These are phyloP conservation scores for Phoxinus phoxinus DNA, from an alignment of 2,113 vertebrate species.

Conservation along the genomic window DNA sequence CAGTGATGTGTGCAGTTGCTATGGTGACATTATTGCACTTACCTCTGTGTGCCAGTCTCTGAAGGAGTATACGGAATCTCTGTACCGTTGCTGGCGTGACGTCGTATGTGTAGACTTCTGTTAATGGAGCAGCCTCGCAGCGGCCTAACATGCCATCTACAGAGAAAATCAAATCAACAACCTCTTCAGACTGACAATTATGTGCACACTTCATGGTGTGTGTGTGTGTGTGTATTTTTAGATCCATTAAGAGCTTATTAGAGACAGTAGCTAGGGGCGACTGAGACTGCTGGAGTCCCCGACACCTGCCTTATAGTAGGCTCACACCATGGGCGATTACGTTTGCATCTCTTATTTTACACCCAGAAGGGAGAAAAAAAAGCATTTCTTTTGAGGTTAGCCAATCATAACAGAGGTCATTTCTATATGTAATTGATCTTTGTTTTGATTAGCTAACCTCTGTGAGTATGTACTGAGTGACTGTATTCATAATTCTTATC, in stretches of 20 bases:
- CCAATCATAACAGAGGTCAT: background rate
- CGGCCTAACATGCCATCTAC: constrained; percentile 92
- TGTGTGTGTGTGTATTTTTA: constrained; percentile 35
- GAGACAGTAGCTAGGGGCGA: constrained; percentile 3
- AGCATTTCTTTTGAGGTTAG: background rate
- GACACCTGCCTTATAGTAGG: background rate
- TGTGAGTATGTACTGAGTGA: no score
- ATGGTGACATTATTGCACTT: constrained; percentile 22
- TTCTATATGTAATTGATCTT: background rate
- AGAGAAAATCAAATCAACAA: constrained; percentile 25
- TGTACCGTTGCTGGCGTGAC: constrained; percentile 82
- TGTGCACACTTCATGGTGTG: background rate
- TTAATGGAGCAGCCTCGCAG: constrained; percentile 81
- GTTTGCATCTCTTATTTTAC: background rate
- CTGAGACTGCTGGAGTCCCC: constrained; percentile 7
- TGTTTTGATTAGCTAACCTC: no score
- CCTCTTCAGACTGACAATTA: background rate
- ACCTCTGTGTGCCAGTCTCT: constrained; percentile 88
- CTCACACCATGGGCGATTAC: background rate
- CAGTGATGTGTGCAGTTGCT: constrained; percentile 37
- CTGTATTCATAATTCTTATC: background rate
- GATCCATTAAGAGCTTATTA: constrained; percentile 11
- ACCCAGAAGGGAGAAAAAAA: background rate
- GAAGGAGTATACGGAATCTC: constrained; percentile 81
- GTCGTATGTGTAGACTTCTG: constrained; percentile 83